These are phyloP conservation scores for Xiphydria camelus DNA, from an alignment of 2,888 invertebrate genomes.

Conservation along the genomic window DNA sequence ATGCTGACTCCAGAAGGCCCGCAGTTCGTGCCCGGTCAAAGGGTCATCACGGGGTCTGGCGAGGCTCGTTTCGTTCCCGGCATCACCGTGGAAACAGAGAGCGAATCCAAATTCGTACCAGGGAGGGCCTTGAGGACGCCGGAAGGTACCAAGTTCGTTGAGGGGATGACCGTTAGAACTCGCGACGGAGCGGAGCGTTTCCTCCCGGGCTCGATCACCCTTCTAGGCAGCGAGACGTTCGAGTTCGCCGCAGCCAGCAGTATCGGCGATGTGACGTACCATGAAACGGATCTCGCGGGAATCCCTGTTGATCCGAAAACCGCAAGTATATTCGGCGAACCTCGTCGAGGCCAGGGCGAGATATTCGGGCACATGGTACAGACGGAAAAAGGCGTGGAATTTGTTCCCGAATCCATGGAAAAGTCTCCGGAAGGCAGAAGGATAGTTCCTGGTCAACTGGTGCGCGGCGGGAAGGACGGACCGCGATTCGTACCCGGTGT, in stretches of 20 bases:
- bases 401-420: slow-evolving; percentile 63
- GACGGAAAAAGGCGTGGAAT: slow-evolving; percentile 67
- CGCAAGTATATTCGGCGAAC: slow-evolving; percentile 60
- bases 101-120: slow-evolving; percentile 63
- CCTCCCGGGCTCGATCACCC: slow-evolving; percentile 65
- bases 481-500: slow-evolving; percentile 72
- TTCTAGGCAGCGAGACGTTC: slow-evolving; percentile 59
- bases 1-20: slow-evolving; percentile 66
- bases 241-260: slow-evolving; percentile 65
- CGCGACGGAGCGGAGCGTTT: slow-evolving; percentile 66
- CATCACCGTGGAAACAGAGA: slow-evolving; percentile 59
- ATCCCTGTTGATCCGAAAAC: slow-evolving; percentile 63
- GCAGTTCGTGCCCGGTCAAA: slow-evolving; percentile 70
- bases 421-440: slow-evolving; percentile 62
- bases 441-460: slow-evolving; percentile 67
- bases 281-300: slow-evolving; percentile 62
- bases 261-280: slow-evolving; percentile 63
- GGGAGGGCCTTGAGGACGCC: slow-evolving; percentile 68
- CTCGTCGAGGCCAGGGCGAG: slow-evolving; percentile 46
- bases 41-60: slow-evolving; percentile 60
- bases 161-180: slow-evolving; percentile 68
- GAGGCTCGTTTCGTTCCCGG: slow-evolving; percentile 67
- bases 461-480: slow-evolving; percentile 65
- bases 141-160: slow-evolving; percentile 67
- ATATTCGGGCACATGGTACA: slow-evolving; percentile 72